phyloP scores from a whole-genome alignment of 2,113 vertebrate species.

The Gasterosteus aculeatus region DNA sequence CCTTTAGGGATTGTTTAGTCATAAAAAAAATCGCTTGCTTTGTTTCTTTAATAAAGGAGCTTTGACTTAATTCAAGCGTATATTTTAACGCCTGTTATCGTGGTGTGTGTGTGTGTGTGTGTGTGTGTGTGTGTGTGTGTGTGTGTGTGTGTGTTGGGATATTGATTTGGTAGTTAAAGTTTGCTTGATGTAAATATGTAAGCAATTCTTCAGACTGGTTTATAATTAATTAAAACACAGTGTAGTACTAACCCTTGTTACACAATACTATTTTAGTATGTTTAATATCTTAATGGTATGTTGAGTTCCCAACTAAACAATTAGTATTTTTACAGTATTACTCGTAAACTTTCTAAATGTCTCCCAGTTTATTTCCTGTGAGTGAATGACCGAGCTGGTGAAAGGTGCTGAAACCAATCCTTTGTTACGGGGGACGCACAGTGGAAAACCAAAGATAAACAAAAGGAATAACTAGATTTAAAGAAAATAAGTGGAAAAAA shows the following conservation, averaged over 20 bases:
- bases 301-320: too few relatives aligned
- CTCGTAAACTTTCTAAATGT: neutral
- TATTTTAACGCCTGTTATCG: slow-evolving; percentile 12
- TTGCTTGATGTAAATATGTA: neutral
- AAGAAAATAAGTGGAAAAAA: neutral
- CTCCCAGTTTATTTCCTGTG: neutral
- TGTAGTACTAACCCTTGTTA: neutral
- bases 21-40: slow-evolving; percentile 89
- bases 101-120: too few relatives aligned
- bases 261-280: neutral
- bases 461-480: neutral
- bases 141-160: neutral
- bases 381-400: neutral
- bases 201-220: neutral
- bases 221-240: neutral
- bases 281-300: neutral
- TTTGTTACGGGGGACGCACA: neutral
- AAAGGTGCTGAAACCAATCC: neutral
- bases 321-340: neutral
- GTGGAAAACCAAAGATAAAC: too few relatives aligned
- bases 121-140: neutral
- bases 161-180: neutral
- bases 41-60: slow-evolving; percentile 90
- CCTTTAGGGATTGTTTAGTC: slow-evolving; percentile 92
- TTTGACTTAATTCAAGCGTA: slow-evolving; percentile 86